These are phyloP conservation scores for Stenolophus ochropezus DNA, from an alignment of 2,888 invertebrate species.

Conservation along the genomic window DNA sequence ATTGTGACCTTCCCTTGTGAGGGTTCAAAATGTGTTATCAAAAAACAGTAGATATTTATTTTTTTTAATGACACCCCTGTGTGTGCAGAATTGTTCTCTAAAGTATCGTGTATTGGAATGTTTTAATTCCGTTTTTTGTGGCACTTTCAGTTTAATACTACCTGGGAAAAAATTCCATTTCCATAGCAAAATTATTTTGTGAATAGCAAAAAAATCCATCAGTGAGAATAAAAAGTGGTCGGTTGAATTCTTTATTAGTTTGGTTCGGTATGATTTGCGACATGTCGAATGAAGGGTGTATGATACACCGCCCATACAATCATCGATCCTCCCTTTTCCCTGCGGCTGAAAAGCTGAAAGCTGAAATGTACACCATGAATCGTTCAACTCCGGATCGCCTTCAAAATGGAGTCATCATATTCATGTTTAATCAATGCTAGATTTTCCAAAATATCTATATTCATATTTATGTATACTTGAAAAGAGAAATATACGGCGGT, in stretches of 20 bases:
- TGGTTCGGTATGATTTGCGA: constrained; percentile 47
- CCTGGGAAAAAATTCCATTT: constrained; percentile 41
- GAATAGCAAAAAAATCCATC: constrained; percentile 30
- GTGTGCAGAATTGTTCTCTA: too few species aligned
- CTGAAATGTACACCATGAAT: neutral
- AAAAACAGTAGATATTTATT: too few species aligned
- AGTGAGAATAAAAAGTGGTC: constrained; percentile 24
- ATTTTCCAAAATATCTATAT: too few species aligned
- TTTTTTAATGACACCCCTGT: too few species aligned
- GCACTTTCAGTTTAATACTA: constrained; percentile 7
- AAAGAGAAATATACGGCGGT: too few species aligned
- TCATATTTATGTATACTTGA: too few species aligned
- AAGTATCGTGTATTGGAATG: too few species aligned
- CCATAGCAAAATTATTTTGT: constrained; percentile 35
- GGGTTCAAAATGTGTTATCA: too few species aligned
- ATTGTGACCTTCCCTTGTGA: too few species aligned
- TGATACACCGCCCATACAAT: constrained; percentile 30
- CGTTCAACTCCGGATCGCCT: too few species aligned
- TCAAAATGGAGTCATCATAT: too few species aligned
- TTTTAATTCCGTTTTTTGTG: constrained; percentile 10
- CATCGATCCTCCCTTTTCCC: constrained; percentile 2
- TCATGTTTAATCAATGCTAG: too few species aligned
- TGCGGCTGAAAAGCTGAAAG: neutral
- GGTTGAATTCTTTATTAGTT: constrained; percentile 49
- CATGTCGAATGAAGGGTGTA: constrained; percentile 43